A percentile compares a stretch with the other conserved stretches of the same genome.
Evolutionary conservation across 2,113 vertebrate species (phyloP).

Genomic region (Pluvialis apricaria): DNA sequence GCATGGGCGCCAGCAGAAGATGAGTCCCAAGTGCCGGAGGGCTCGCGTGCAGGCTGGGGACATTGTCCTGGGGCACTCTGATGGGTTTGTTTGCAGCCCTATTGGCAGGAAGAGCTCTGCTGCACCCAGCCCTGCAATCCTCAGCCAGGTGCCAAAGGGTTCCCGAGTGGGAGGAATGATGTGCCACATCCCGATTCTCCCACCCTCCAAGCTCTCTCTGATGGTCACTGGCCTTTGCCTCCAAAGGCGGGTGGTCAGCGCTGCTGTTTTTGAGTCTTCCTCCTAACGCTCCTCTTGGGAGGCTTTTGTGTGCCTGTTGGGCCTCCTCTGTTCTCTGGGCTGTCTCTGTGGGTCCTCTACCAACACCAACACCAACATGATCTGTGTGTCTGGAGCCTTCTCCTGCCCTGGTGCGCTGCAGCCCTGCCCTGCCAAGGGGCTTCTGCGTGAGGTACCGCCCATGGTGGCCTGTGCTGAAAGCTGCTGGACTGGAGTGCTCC

Average conservation of each 20-base stretch:
- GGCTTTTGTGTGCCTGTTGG: too few relatives aligned
- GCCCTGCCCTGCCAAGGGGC: too few relatives aligned
- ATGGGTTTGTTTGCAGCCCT: not conserved
- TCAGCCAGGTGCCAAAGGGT: not conserved
- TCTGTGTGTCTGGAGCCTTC: too few relatives aligned
- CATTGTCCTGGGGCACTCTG: not conserved
- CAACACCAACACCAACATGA: too few relatives aligned
- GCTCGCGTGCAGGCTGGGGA: not conserved
- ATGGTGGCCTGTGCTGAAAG: too few relatives aligned
- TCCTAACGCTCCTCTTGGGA: not conserved
- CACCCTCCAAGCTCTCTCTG: not conserved
- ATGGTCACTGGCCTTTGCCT: not conserved
- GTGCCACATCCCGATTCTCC: not conserved
- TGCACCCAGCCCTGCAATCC: not conserved
- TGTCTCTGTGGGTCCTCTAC: too few relatives aligned
- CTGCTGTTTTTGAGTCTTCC: not conserved
- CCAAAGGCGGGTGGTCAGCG: not conserved
- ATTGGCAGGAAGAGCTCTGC: not conserved
- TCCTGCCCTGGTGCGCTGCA: too few relatives aligned
- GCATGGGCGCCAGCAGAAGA: not conserved
- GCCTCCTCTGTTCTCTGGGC: too few relatives aligned
- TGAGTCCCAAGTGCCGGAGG: not conserved
- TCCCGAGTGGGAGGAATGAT: rapidly evolving
- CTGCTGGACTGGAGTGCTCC: too few relatives aligned
- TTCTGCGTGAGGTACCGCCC: too few relatives aligned